Evolutionary conservation across 1,140 invertebrate species (phyloP), one percentile per base, ranked within the genome.

Genomic region (Bombus pyrosoma): DNA sequence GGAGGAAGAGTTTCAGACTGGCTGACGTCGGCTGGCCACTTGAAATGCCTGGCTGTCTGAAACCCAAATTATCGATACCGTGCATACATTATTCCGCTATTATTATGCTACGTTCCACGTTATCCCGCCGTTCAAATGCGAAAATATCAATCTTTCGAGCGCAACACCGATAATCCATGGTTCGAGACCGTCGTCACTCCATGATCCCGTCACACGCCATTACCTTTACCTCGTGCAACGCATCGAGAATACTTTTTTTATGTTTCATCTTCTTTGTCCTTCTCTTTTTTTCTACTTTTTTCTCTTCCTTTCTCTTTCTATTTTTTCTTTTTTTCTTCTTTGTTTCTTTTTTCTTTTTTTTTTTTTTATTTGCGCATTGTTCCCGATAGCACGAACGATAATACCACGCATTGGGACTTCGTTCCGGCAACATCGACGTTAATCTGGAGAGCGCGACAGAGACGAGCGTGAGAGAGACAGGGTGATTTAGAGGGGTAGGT

Each of bases 341-440:
- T 39, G 39, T 34, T 68, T 15, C 18, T 15, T 77, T 53, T 80
- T 77, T 37, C 73, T 32, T 66, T 47, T 59, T n/a, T 15, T n/a
- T 22, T 9, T 64, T 68, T 59, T 72, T 78, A 77, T 81, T 72
- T 69, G 37, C 25, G 39, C 59, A 86, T 83, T 86, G 86, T 90
- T 85, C 66, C 32, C 75, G 89, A 89, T 87, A 43, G 69, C 62
- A 59, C 57, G 78, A 39, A 77, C 86, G 86, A 86, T 90, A 90
- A 90, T 90, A 90, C 89, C 80, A 62, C 78, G 83, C 75, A 84
- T 77, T 62, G 78, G 66, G 53, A 85, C 80, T 87, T 87, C 66
- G 83, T 78, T 83, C 72, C 39, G 68, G 88, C 62, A 43, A 79
- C 81, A 74, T 81, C 78, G 81, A 78, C 75, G 89, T 75, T 90